Evolutionary conservation across 2,113 vertebrate species (phyloP).

Genomic region (Hemibagrus wyckioides): DNA sequence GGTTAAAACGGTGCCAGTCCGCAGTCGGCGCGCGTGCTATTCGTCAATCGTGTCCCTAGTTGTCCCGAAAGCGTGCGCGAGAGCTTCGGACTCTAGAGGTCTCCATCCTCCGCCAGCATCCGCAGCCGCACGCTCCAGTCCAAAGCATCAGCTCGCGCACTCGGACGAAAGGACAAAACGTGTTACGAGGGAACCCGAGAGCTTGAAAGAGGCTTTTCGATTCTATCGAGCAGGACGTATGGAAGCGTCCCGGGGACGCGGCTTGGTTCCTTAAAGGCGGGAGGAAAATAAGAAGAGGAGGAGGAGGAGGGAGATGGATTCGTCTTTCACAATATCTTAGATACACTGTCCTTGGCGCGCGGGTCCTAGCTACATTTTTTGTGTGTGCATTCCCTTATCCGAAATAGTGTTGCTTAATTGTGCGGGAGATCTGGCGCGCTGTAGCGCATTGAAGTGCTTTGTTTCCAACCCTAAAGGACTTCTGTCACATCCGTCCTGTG

Average conservation of each 20-base stretch:
- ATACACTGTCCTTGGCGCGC: constrained; percentile 71
- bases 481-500: constrained; percentile 53
- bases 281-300: neutral
- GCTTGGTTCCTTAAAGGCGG: constrained; percentile 51
- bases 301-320: constrained; percentile 47
- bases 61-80: constrained; percentile 56
- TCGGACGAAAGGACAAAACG: constrained; percentile 29
- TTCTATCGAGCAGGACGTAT: constrained; percentile 60
- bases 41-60: constrained; percentile 5
- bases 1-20: constrained; percentile 5
- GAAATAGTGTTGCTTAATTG: neutral
- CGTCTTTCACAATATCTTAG: constrained; percentile 60
- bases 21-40: neutral
- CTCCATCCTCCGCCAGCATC: constrained; percentile 76
- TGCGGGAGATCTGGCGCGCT: neutral
- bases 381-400: neutral
- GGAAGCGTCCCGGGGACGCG: constrained; percentile 59
- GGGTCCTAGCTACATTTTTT: constrained; percentile 42
- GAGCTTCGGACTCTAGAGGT: constrained; percentile 80
- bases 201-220: constrained; percentile 52
- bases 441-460: constrained; percentile 61
- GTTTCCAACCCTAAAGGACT: constrained; percentile 70
- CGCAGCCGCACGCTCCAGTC: constrained; percentile 38
- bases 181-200: constrained; percentile 37
- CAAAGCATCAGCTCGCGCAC: constrained; percentile 11